Evolutionary conservation across 2,113 vertebrate species (phyloP), one percentile per base, ranked within the genome.

Genomic region (Crypturellus undulatus): DNA sequence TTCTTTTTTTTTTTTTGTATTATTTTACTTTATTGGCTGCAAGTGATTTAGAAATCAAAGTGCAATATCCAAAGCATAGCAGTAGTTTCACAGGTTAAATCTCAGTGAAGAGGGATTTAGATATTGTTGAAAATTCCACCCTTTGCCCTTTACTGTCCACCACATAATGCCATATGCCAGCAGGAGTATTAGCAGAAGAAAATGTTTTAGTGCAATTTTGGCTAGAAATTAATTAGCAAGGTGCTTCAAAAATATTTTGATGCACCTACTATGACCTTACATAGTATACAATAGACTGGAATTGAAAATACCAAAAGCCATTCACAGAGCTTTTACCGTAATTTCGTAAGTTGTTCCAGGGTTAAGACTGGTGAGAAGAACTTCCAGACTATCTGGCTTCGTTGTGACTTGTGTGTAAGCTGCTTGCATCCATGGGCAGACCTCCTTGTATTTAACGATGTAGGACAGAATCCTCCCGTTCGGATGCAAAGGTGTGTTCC

Each of bases 271-370:
- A 51, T 30, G 70, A 63, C 52, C 25, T 75, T 42, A 70, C 2
- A 83, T 3, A 68, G 30, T 17, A 19, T n/a, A 75, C 19, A 84
- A 42, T 36, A 58, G 91, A 75, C 34, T 45, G 78, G 17, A 71
- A 90, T 69, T 65, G 10, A 78, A 59, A 87, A 25, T 58, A n/a
- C 1, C 78, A 49, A 62, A 70, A 73, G 11, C 4, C 6, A 64
- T 51, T 79, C 2, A 0, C 65, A 78, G 78, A 70, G 58, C 3
- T 95, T 96, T 93, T 98, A 99, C 99, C 99, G 98, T 98, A 81
- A 99, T 99, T 97, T 99, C 98, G 18, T 99, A 99, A 5, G 99
- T 99, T 72, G 99, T 99, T 93, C 99, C 99, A 68, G 99, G 98
- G 63, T 98, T 98, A 70, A 99, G 98, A 87, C 96, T 99, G 73